Evolutionary conservation across 2,888 invertebrate species (phyloP).

Genomic region (Drosophila gaucha): DNA sequence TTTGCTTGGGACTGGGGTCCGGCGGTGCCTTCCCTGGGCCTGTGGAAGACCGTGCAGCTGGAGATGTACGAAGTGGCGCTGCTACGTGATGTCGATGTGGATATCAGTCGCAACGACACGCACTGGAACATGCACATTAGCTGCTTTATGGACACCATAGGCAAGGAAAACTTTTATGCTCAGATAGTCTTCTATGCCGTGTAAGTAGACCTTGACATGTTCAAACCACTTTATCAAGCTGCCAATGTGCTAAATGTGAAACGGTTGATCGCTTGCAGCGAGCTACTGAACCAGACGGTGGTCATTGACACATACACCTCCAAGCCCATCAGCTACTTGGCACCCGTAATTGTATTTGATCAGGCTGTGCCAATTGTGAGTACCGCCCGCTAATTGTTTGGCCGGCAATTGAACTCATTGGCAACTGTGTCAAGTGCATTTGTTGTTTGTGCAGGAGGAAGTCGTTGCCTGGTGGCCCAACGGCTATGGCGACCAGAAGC

Average conservation of each 20-base stretch:
- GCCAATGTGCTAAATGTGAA: background rate
- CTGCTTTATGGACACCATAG: constrained; percentile 84
- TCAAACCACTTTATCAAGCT: constrained; percentile 9
- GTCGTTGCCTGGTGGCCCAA: constrained; percentile 97
- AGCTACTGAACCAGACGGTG: constrained; percentile 78
- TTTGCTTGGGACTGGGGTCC: constrained; percentile 99
- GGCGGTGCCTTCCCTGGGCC: constrained; percentile 96
- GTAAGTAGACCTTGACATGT: constrained; percentile 65
- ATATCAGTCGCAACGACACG: constrained; percentile 70
- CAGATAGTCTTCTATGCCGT: constrained; percentile 82
- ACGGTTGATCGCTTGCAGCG: constrained; percentile 63
- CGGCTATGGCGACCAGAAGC: constrained; percentile 92
- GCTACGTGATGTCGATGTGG: constrained; percentile 87
- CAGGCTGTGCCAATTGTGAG: constrained; percentile 81
- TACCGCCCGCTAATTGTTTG: constrained; percentile 52
- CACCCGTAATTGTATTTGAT: constrained; percentile 80
- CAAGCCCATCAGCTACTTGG: constrained; percentile 65
- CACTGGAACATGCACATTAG: constrained; percentile 85
- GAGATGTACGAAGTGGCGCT: constrained; percentile 88
- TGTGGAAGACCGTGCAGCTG: constrained; percentile 91
- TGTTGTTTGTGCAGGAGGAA: constrained; percentile 79
- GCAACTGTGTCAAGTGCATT: constrained; percentile 48
- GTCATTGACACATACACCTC: constrained; percentile 64
- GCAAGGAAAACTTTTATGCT: constrained; percentile 77
- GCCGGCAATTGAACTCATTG: constrained; percentile 37